These are phyloP conservation scores for Pecten maximus DNA, from an alignment of 2,888 invertebrate genomes.

Conservation along the genomic window DNA sequence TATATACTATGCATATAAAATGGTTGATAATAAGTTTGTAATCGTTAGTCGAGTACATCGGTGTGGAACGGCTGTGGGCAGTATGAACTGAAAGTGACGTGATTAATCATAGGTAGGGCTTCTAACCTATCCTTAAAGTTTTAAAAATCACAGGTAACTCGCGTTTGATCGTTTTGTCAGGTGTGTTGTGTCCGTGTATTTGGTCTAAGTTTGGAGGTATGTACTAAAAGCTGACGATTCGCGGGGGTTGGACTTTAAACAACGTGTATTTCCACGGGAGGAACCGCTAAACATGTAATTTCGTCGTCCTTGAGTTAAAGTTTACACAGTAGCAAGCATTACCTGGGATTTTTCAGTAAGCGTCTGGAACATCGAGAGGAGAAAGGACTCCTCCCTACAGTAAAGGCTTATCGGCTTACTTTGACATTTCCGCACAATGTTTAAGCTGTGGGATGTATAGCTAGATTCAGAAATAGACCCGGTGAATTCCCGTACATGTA, in stretches of 20 bases:
- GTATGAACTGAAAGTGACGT: background rate
- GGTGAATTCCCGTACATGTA: constrained; percentile 15
- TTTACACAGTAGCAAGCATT: too few species aligned
- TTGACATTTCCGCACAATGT: background rate
- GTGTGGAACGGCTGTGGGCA: background rate
- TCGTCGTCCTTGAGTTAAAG: background rate
- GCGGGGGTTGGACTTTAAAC: background rate
- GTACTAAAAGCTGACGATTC: background rate
- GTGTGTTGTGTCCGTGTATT: background rate
- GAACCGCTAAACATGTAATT: background rate
- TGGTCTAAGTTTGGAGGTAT: background rate
- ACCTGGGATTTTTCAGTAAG: background rate
- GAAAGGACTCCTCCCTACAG: background rate
- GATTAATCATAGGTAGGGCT: constrained; percentile 18
- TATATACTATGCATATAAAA: too few species aligned
- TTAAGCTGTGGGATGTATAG: background rate
- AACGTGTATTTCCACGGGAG: background rate
- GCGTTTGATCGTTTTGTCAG: background rate
- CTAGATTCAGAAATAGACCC: constrained; percentile 12
- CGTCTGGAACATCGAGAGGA: background rate
- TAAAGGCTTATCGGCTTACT: background rate
- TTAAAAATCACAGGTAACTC: background rate
- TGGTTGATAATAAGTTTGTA: background rate
- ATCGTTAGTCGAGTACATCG: background rate
- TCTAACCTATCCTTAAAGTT: constrained; percentile 24